Evolutionary conservation across 2,797 vertebrate genomes (phyloP), one percentile per base, ranked within the genome.

Genomic region (Linurgus olivaceus): DNA sequence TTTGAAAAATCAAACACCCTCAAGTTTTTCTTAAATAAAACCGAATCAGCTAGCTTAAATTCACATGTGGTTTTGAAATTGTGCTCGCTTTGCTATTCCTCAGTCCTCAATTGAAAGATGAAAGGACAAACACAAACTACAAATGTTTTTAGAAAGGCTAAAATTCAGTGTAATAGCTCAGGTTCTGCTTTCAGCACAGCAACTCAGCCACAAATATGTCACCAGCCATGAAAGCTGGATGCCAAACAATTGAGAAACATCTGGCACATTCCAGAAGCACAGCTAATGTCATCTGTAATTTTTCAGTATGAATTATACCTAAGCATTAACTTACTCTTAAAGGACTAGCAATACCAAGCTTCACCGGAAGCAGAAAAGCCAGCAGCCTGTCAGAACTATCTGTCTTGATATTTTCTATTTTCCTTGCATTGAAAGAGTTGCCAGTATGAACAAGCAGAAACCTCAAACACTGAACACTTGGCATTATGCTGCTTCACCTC

Each of bases 261-360:
- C 78, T 89, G 84, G 65, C 38, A 38, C 15, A 0, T 52, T 91
- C 82, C 68, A 80, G 79, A 89, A 88, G 47, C 73, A 86, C 45
- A 72, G n/a, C 51, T 97, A 72, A 92, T 62, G 44, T 91, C 87
- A 92, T 87, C 78, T 57, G 44, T 45, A 76, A 85, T 89, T 92
- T 93, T 91, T 92, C 86, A 93, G 52, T 84, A 38, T 88, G 61
- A 82, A 85, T 38, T 66, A 42, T n/a, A 91, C 74, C 65, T 54
- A 68, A 88, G 52, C n/a, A 82, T n/a, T 71, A 90, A 67, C 29
- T 82, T 59, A 73, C 42, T 70, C 80, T 87, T 82, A 76, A 87
- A 92, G 82, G 31, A 68, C 20, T 51, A 73, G 67, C 31, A 86
- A 50, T 10, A 76, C 5, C 24, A 85, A 44, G 45, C 59, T 59